Evolutionary conservation across 2,797 vertebrate genomes (phyloP), one percentile per base, ranked within the genome.

Genomic region (Clamator glandarius): DNA sequence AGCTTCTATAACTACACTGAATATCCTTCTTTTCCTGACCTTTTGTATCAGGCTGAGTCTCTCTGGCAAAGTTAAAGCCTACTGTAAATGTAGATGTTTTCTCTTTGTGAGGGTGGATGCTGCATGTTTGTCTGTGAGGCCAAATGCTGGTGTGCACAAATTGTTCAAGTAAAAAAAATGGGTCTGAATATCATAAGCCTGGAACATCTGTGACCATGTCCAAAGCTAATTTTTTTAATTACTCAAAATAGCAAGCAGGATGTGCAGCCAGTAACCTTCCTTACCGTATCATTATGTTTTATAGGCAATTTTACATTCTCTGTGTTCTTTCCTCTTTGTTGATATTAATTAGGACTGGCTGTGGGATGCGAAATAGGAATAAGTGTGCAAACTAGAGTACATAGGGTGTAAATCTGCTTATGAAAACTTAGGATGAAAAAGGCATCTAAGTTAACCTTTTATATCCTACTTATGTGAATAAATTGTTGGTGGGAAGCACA

Each of bases 141-240:
- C 61, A 26, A 93, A 84, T 2, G 2, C 28, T 76, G 74, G 76
- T 54, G 88, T 88, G 82, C 44, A 82, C 35, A 92, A 69, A 94
- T 39, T 9, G 5, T 73, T 87, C 50, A 88, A 73, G 41, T 69
- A 3, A 82, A 81, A 92, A 81, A 52, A 12, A 72, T 44, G 66
- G 66, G 29, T 69, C 63, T 88, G 84, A 87, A 54, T 81, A 86
- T 82, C 59, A 88, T 24, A 33, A 90, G 74, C n/a, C 67, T 84
- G 85, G 51, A 92, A 90, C 85, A 93, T 91, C 92, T 96, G 89
- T 94, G 62, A 24, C 31, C 84, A 74, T 59, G 93, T 93, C 93
- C 62, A 6, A 91, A 95, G 85, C 24, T 94, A 84, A 91, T 90
- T 89, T 91, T 85, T 94, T 57, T 39, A 94, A 95, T 96, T 86